phyloP scores from a whole-genome alignment of 1,140 invertebrate genomes.

The Danaus plexippus region DNA sequence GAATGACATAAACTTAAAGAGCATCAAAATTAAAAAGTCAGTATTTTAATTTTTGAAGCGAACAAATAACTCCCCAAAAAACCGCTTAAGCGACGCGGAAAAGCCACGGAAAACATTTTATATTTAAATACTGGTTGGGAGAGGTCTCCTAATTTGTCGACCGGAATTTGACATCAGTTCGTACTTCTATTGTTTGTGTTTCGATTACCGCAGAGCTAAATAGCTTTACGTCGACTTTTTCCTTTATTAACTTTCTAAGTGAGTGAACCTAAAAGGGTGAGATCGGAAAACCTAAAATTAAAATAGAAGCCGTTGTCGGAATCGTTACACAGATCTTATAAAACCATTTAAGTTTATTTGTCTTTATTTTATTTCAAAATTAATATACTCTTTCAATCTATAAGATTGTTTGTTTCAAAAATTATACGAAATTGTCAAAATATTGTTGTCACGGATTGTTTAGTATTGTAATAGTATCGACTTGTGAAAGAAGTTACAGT shows the following conservation, averaged over 20 bases:
- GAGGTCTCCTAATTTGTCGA: conserved; percentile 65
- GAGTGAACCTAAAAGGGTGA: conserved; percentile 56
- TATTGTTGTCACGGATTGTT: too few species aligned
- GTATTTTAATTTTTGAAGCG: conserved; percentile 16
- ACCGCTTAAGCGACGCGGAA: conserved; percentile 24
- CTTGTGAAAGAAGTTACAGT: too few species aligned
- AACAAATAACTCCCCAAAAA: conserved; percentile 24
- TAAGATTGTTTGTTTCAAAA: too few species aligned
- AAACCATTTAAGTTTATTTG: conserved; percentile 5
- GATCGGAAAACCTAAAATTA: conserved; percentile 37
- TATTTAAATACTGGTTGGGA: conserved; percentile 54
- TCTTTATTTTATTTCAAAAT: too few species aligned
- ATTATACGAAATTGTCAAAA: too few species aligned
- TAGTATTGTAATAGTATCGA: too few species aligned
- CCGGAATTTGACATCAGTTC: conserved; percentile 63
- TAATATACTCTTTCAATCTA: too few species aligned
- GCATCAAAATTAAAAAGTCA: conserved; percentile 12
- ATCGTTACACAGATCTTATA: conserved; percentile 23
- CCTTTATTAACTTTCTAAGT: conserved; percentile 48
- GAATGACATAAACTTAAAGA: too few species aligned
- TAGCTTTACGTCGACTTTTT: conserved; percentile 57
- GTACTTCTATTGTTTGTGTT: conserved; percentile 60
- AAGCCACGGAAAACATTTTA: conserved; percentile 41
- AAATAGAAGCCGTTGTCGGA: conserved; percentile 24
- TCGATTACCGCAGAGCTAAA: conserved; percentile 58